phyloP scores from a whole-genome alignment of 2,113 vertebrate species.

The Mirounga angustirostris region DNA sequence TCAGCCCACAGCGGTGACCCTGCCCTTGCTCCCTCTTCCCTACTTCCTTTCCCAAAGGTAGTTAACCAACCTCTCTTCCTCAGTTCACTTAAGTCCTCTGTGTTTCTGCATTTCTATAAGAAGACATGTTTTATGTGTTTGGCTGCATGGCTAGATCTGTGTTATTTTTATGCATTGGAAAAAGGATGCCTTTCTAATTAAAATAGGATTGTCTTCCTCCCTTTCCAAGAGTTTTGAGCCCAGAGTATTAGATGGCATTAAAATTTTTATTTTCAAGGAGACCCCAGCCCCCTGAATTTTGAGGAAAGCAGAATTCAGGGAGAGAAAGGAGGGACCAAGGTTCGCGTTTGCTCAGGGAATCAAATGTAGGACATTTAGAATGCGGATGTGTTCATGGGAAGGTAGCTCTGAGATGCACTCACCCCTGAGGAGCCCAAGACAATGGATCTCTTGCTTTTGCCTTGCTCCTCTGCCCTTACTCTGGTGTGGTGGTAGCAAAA shows the following conservation, averaged over 20 bases:
- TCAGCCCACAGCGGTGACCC: neutral
- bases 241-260: neutral
- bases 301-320: neutral
- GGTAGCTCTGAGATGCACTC: neutral
- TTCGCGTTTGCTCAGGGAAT: no score
- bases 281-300: neutral
- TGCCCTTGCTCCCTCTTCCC: neutral
- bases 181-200: constrained; percentile 83
- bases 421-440: neutral
- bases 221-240: neutral
- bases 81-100: constrained; percentile 58
- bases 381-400: accelerated
- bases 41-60: constrained; percentile 46
- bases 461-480: neutral
- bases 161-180: constrained; percentile 70
- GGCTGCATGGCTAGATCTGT: constrained; percentile 78
- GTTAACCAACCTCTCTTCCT: constrained; percentile 59
- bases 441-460: neutral
- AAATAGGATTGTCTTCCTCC: constrained; percentile 58
- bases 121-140: constrained; percentile 77
- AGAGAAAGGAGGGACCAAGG: neutral
- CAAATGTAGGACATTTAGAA: accelerated
- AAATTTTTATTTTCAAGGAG: neutral
- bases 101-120: constrained; percentile 75
- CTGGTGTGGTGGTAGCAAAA: neutral